Percentiles rank a stretch among this genome's conserved stretches.
These are phyloP conservation scores for Sesamia inferens DNA, from an alignment of 2,888 invertebrate genomes.

Conservation along the genomic window DNA sequence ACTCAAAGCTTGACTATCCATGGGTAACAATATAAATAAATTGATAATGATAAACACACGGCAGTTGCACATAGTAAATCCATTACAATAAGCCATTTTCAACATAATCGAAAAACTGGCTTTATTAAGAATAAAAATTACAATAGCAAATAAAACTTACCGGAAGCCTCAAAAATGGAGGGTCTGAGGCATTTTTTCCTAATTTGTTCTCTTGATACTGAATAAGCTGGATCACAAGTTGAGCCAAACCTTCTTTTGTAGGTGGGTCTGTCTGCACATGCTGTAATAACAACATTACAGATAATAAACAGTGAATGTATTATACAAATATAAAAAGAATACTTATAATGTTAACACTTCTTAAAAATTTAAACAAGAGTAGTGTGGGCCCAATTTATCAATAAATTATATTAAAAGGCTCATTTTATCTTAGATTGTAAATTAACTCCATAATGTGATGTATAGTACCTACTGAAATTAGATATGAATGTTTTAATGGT, in stretches of 20 bases:
- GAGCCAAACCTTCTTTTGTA: constrained; percentile 97
- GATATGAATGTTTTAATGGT: no score
- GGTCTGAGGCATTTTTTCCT: constrained; percentile 97
- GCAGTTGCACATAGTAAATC: background rate
- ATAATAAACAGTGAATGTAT: background rate
- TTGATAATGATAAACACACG: background rate
- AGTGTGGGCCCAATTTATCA: no score
- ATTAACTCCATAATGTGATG: background rate
- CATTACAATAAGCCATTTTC: background rate
- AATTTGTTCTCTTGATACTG: constrained; percentile 99
- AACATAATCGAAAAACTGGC: background rate
- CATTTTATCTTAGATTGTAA: background rate
- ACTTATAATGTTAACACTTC: background rate
- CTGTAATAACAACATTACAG: constrained; percentile 86
- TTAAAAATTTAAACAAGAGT: background rate
- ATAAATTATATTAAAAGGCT: background rate
- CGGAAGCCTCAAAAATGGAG: constrained; percentile 96
- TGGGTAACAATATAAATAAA: background rate
- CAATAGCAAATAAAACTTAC: constrained; percentile 87
- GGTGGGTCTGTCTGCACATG: constrained; percentile 98
- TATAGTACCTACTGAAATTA: background rate
- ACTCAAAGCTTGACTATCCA: background rate
- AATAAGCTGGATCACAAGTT: constrained; percentile 96
- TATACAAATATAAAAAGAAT: background rate
- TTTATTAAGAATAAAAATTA: background rate